These are phyloP conservation scores for Paralichthys olivaceus DNA, from an alignment of 2,113 vertebrate species.

Conservation along the genomic window DNA sequence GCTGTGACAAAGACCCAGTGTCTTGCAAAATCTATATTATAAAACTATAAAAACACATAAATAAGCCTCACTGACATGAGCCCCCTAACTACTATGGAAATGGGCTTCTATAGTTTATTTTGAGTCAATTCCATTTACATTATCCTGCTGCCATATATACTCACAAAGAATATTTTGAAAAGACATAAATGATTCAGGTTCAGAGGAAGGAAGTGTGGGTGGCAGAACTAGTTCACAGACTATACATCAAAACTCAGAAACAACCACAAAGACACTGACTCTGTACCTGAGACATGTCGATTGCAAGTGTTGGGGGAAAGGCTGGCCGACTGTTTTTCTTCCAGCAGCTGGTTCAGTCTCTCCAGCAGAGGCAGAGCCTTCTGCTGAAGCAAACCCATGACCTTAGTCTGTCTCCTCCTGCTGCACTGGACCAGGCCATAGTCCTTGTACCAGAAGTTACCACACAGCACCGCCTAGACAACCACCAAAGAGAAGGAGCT, in stretches of 20 bases:
- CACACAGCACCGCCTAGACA: constrained; percentile 81
- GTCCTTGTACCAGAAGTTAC: constrained; percentile 84
- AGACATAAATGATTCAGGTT: no score
- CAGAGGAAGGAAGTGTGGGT: no score
- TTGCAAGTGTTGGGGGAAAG: constrained; percentile 53
- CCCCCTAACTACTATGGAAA: not conserved
- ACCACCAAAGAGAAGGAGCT: constrained; percentile 9
- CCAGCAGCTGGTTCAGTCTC: constrained; percentile 75
- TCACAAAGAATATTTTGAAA: no score
- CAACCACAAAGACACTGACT: not conserved
- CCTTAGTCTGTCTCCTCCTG: constrained; percentile 29
- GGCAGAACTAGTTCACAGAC: no score
- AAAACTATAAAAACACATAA: not conserved
- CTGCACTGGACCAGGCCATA: constrained; percentile 73
- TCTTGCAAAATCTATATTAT: no score
- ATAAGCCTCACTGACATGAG: not conserved
- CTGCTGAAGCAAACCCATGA: constrained; percentile 66
- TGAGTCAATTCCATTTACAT: not conserved
- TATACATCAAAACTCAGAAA: not conserved
- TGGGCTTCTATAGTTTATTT: not conserved
- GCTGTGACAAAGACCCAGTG: no score
- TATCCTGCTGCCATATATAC: not conserved
- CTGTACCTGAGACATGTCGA: constrained; percentile 58
- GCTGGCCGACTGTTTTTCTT: constrained; percentile 64
- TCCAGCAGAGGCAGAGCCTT: constrained; percentile 85